phyloP scores from a whole-genome alignment of 2,797 vertebrate species.

The Poecilia velifera region DNA sequence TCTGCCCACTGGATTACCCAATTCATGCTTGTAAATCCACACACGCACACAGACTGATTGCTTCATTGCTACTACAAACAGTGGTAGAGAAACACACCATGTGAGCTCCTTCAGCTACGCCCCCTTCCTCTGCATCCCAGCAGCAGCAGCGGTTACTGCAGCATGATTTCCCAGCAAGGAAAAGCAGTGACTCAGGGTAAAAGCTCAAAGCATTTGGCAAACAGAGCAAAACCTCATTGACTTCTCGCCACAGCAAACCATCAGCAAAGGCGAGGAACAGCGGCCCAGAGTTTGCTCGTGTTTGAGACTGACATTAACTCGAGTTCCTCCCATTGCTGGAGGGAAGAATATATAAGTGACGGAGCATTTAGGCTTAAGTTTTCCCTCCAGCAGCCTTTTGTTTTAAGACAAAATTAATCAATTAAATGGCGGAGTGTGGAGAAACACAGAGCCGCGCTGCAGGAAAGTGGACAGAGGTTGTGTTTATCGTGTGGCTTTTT shows the following conservation, averaged over 20 bases:
- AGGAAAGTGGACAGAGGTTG: slow-evolving; percentile 13
- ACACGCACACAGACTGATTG: slow-evolving; percentile 29
- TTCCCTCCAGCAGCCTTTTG: slow-evolving; percentile 14
- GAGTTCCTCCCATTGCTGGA: slow-evolving; percentile 16
- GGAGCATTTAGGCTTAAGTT: slow-evolving; percentile 12
- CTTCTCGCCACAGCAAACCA: slow-evolving; percentile 30
- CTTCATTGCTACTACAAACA: slow-evolving; percentile 56
- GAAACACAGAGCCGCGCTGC: slow-evolving; percentile 6
- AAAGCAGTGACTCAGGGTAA: slow-evolving; percentile 53
- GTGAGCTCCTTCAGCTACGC: slow-evolving; percentile 14
- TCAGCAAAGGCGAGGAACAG: slow-evolving; percentile 15
- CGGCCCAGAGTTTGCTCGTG: not conserved
- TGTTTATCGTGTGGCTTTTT: slow-evolving; percentile 37
- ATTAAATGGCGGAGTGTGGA: slow-evolving; percentile 34
- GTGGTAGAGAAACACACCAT: slow-evolving; percentile 34
- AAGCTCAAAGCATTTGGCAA: slow-evolving; percentile 55
- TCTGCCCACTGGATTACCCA: slow-evolving; percentile 63
- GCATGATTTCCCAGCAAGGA: slow-evolving; percentile 37
- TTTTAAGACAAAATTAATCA: slow-evolving; percentile 52
- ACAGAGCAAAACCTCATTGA: slow-evolving; percentile 32
- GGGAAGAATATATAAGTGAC: slow-evolving; percentile 17
- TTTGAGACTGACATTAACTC: slow-evolving; percentile 10
- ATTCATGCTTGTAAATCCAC: slow-evolving; percentile 52
- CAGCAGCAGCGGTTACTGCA: slow-evolving; percentile 49
- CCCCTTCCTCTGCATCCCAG: slow-evolving; percentile 15